Evolutionary conservation across 2,888 invertebrate genomes (phyloP), one percentile per base, ranked within the genome.

Genomic region (Hoplodrina blanda): DNA sequence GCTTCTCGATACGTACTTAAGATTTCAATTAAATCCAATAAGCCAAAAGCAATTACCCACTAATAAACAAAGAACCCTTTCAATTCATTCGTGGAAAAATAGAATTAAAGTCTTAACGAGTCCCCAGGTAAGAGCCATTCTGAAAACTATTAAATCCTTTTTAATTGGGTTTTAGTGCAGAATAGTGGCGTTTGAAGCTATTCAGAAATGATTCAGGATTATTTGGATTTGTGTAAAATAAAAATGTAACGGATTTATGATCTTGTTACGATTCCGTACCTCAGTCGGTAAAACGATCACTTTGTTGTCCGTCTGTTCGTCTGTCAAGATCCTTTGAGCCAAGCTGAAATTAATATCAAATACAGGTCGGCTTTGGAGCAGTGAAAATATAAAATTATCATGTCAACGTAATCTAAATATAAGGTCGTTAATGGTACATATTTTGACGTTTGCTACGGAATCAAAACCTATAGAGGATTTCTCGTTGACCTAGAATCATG

Each of bases 41-140:
- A 64, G 60, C 64, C 59, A 60, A 63, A 56, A 46, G 30, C 64
- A 60, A 64, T 63, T 53, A 20, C 69, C 69, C 30, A 33, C 46
- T 25, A 71, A 72, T 75, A 78, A 63, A 72, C 50, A 78, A 63
- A 72, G 44, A 56, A 30, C 44, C 11, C 55, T 33, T 60, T 33
- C 37, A 61, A 55, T 56, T 55, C 19, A 25, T 49, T 62, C 49
- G 53, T 62, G 7, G 59, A 30, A 75, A 74, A 75, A 64, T 59
- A 72, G 59, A 71, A 72, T 55, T 44, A 60, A 78, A 78, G 73
- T 49, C 73, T 72, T 30, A 61, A 73, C 41, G 73, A 56, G 37
- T 55, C 55, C 46, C 54, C 46, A 61, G 78, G 55, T 64, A 46
- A 50, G n/a, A 25, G 44, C 59, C 15, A 63, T 78, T 61, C 73